phyloP scores from a whole-genome alignment of 64 coral and sea anemone genomes.

The Pocillopora verrucosa region DNA sequence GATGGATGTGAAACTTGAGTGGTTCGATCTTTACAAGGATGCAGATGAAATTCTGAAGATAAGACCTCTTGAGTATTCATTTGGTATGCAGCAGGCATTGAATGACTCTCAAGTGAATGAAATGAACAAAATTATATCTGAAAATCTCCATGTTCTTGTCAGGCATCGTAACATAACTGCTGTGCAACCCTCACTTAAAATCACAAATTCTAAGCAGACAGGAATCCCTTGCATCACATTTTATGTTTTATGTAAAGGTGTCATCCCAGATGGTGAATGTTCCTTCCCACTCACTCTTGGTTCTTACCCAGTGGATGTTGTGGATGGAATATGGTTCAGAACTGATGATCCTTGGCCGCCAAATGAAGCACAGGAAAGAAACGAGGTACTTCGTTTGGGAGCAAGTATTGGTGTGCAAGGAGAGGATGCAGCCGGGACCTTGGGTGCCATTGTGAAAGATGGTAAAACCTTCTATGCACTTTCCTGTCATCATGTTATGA shows the following conservation, averaged over 20 bases:
- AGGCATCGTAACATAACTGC: conserved; percentile 8
- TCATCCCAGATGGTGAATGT: conserved; percentile 6
- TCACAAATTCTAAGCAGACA: background rate
- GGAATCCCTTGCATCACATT: background rate
- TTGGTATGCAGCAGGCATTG: background rate
- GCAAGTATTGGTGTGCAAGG: conserved; percentile 17
- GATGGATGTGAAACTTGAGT: background rate
- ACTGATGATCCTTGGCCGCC: background rate
- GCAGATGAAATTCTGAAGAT: background rate
- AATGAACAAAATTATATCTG: background rate
- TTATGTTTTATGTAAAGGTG: conserved; percentile 19
- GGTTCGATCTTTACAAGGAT: background rate
- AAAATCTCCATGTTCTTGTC: background rate
- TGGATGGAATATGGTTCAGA: conserved; percentile 13
- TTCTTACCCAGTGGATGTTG: background rate
- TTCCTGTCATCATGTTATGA: conserved; percentile 37
- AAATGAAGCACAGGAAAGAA: background rate
- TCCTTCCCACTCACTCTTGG: background rate
- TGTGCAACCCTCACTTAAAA: conserved; percentile 8
- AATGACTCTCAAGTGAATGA: background rate
- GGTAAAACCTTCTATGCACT: background rate
- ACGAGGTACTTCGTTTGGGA: background rate
- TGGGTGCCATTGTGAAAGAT: conserved; percentile 16
- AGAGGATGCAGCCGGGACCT: background rate
- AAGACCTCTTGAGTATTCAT: background rate